phyloP scores from a whole-genome alignment of 1,140 invertebrate genomes.

The Steinernema khuongi region DNA sequence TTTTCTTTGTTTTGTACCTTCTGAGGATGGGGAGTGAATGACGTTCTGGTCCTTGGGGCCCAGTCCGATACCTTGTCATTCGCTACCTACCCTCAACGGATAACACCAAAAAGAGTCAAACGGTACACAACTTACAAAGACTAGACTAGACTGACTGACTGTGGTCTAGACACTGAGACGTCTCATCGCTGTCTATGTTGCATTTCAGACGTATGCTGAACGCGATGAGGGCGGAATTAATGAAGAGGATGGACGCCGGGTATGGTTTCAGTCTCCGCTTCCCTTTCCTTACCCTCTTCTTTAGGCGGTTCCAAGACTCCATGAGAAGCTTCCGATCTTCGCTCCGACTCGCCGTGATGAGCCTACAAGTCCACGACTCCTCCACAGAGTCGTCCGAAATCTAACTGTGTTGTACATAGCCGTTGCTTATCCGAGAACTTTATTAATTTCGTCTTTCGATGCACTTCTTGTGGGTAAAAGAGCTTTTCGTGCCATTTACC shows the following conservation, averaged over 20 bases:
- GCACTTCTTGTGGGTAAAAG: background rate
- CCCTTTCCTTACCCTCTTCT: background rate
- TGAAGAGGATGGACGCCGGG: background rate
- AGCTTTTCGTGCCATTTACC: no score
- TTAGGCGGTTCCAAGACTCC: background rate
- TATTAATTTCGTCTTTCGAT: background rate
- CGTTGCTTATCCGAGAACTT: background rate
- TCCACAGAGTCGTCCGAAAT: background rate
- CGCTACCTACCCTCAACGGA: no score
- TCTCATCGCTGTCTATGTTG: no score
- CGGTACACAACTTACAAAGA: no score
- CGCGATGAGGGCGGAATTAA: background rate
- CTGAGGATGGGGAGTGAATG: no score
- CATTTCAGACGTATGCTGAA: background rate
- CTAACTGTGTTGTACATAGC: constrained; percentile 2
- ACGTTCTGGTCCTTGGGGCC: no score
- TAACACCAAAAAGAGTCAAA: no score
- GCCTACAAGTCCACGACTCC: constrained; percentile 1
- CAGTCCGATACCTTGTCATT: no score
- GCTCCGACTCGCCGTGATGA: background rate
- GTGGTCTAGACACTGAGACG: no score
- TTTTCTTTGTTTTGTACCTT: no score
- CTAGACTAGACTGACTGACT: no score
- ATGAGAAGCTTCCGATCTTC: constrained; percentile 1
- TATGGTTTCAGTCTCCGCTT: background rate